These are phyloP conservation scores for Eutolmus rufibarbis DNA, from an alignment of 2,888 invertebrate genomes.

Conservation along the genomic window DNA sequence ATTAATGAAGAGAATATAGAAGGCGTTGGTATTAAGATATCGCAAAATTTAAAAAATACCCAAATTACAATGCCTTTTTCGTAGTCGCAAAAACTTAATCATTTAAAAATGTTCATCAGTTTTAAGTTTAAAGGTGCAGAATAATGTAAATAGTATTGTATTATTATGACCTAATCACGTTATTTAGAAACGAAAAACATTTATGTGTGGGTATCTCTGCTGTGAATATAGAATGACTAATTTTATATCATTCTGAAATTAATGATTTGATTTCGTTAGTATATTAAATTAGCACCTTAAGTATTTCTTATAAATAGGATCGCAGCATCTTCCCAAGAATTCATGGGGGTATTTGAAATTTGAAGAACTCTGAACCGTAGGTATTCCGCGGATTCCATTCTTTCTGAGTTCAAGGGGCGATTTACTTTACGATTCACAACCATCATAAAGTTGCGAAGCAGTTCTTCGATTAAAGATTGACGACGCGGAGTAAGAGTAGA, in stretches of 20 bases:
- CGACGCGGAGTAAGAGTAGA: background rate
- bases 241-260: background rate
- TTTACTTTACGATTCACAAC: constrained; percentile 11
- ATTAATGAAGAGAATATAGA: no score
- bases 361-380: background rate
- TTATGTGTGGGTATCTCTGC: background rate
- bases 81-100: no score
- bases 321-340: background rate
- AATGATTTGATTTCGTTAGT: background rate
- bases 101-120: no score
- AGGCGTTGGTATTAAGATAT: no score
- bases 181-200: background rate
- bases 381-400: background rate
- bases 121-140: no score
- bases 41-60: no score
- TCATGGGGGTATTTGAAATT: background rate
- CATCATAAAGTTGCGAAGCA: background rate
- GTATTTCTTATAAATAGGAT: background rate
- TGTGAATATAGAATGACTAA: background rate
- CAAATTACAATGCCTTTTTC: no score
- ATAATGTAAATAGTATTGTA: no score
- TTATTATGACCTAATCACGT: background rate
- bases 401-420: background rate
- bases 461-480: background rate
- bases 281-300: background rate